Evolutionary conservation across 2,888 invertebrate species (phyloP), one percentile per base, ranked within the genome.

Genomic region (Agrotis clavis): DNA sequence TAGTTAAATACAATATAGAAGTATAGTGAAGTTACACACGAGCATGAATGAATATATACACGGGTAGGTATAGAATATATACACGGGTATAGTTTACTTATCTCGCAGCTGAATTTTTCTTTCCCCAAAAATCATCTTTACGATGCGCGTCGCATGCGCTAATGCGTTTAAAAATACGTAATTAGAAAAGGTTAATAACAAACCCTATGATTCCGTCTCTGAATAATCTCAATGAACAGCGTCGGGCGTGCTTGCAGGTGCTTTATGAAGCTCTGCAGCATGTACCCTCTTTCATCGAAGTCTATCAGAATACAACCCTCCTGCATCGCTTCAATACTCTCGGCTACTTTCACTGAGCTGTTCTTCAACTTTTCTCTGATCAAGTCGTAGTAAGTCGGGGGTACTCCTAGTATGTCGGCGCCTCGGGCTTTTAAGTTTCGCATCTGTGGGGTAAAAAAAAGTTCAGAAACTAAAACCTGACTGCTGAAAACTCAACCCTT

Each of bases 231-330:
- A 68, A 99, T 96, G 93, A 99, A 99, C 13, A 99, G 92, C 0
- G 99, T 99, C 0, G 99, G 99, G 79, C 99, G 96, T 83, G 99
- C 99, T 94, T 99, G 99, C 96, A 99, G 97, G 83, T 99, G 99
- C 93, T 98, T 99, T 0, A 99, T 99, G 90, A 99, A 99, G 57
- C 99, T 99, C 95, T 99, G 99, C 79, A 99, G 97, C 90, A 99
- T 97, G 92, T 99, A 99, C 0, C 99, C 99, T 88, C 99, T 97
- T 89, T 99, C 99, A 91, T 99, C 99, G 90, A 98, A 99, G 93
- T 99, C 99, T 68, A 99, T 98, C 79, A 99, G 96, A 84, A 99
- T 99, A 89, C 98, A 98, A 77, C 99, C 95, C 92, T 98, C 97
- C 95, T 99, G 97, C 74, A 99, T 95, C 48, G 97, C 96, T 79